Base-by-base conservation (phyloP, 2,113 vertebrate genomes). In the Ariopsis seemanni region DNA sequence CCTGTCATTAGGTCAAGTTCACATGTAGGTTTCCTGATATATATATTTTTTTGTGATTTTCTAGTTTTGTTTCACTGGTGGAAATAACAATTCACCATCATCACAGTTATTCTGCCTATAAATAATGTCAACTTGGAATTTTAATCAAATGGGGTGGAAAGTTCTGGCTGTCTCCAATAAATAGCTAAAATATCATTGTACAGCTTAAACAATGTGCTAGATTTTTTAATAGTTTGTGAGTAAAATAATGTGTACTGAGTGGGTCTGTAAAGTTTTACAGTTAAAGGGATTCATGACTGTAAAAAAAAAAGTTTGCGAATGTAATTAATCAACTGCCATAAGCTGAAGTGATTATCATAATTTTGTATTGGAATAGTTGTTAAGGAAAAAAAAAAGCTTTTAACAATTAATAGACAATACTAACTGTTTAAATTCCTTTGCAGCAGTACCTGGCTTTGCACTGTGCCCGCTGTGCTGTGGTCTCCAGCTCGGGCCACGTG, bases 401-500 rank as follows among this genome's bases (percentile, higher is more conserved):
- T 12, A 75, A 75, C 7, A 8, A 10, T 42, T 14, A 81, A 58
- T 11, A 34, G 42, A 55, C 34, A 50, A 20, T 52, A 22, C 48
- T n/a, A 79, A n/a, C 22, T 62, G n/a, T 65, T 83, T 30, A 4
- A 6, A n/a, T 34, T 75, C 20, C 15, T 57, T 42, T 57, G 27
- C 60, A 71, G 17, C 90, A 96, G 94, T 89, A 93, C 50, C 88
- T 96, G 88, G 42, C 81, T 86, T 86, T 4, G 90, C 88, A 0
- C 90, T 98, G 96, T 88, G 93, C 6, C 82, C 94, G 84, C 82
- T 99, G 98, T 25, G 97, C 97, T 3, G 1, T 99, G 25, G 96
- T 99, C 27, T 99, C 98, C 93, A 99, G 97, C 93, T 99, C 98
- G 0, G 98, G 98, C 5, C 98, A 99, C 95, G 97, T 99, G 97